A percentile compares a stretch with the other conserved stretches of the same genome.
phyloP scores from a whole-genome alignment of 2,113 vertebrate species.

The Pygoscelis adeliae region DNA sequence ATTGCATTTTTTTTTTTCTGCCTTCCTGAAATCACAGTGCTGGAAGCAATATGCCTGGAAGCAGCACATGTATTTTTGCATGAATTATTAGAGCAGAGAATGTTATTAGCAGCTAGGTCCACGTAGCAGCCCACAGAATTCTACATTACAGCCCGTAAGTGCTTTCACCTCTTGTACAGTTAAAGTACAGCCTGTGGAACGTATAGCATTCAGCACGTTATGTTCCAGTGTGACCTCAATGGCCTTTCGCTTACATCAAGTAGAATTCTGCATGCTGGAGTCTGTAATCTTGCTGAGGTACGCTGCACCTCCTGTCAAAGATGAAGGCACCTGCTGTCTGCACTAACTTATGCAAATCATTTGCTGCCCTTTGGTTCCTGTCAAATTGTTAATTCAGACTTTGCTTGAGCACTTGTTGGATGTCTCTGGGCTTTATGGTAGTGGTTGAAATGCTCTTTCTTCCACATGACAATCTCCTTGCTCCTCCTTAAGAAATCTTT shows the following conservation, averaged over 20 bases:
- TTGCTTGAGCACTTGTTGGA: neutral
- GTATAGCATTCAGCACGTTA: neutral
- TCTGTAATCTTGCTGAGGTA: neutral
- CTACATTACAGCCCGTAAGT: neutral
- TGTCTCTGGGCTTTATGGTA: neutral
- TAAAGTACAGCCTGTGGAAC: neutral
- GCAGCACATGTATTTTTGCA: neutral
- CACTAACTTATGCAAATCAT: neutral
- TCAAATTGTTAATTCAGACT: neutral
- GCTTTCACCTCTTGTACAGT: neutral
- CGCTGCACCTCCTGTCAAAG: neutral
- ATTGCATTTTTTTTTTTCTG: neutral
- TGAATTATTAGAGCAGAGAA: neutral
- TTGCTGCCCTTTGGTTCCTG: neutral
- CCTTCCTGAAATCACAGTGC: neutral
- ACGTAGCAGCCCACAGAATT: neutral
- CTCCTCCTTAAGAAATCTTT: neutral
- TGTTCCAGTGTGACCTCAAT: neutral
- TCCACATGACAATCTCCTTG: neutral
- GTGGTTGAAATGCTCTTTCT: neutral
- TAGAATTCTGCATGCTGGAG: neutral
- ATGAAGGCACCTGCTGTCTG: neutral
- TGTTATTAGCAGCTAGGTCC: neutral
- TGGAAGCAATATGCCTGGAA: conserved; percentile 7
- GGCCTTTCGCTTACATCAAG: neutral